A percentile compares a stretch with the other conserved stretches of the same genome.
Conservation (phyloP, 2,113 vertebrate species). For the Gorsachius goisagi region DNA sequence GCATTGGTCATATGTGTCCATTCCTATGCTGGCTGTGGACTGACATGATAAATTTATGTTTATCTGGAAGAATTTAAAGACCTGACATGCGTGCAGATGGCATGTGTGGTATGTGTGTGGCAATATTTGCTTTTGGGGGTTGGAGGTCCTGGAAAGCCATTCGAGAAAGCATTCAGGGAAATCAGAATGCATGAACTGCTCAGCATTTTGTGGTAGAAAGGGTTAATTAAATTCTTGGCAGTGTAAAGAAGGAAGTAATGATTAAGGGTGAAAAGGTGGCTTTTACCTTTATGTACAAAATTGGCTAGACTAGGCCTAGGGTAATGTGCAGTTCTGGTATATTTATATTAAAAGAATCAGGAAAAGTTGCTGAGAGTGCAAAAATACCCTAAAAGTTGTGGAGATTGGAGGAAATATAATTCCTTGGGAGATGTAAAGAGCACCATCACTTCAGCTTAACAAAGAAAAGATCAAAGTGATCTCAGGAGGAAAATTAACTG, state of each 20-base stretch:
- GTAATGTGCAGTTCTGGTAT: neutral
- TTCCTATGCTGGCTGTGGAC: neutral
- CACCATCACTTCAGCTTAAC: neutral
- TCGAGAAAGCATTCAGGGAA: neutral
- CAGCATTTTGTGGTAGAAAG: neutral
- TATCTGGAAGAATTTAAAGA: neutral
- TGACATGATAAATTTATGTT: neutral
- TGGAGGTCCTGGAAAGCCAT: neutral
- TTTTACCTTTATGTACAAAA: neutral
- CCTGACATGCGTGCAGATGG: rapidly evolving
- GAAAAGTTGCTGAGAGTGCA: neutral
- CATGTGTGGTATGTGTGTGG: neutral
- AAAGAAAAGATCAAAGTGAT: neutral
- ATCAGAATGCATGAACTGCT: neutral
- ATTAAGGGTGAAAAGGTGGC: neutral
- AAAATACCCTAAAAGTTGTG: neutral
- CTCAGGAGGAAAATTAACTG: neutral
- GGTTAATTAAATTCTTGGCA: neutral
- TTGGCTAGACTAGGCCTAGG: neutral
- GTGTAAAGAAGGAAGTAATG: neutral
- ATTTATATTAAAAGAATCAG: neutral
- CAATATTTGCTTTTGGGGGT: neutral
- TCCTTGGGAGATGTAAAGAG: neutral
- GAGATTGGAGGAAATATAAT: neutral
- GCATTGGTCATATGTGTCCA: neutral